A percentile compares a stretch with the other conserved stretches of the same genome.
Evolutionary conservation across 2,113 vertebrate species (phyloP).

Genomic region (Thryonomys swinderianus): DNA sequence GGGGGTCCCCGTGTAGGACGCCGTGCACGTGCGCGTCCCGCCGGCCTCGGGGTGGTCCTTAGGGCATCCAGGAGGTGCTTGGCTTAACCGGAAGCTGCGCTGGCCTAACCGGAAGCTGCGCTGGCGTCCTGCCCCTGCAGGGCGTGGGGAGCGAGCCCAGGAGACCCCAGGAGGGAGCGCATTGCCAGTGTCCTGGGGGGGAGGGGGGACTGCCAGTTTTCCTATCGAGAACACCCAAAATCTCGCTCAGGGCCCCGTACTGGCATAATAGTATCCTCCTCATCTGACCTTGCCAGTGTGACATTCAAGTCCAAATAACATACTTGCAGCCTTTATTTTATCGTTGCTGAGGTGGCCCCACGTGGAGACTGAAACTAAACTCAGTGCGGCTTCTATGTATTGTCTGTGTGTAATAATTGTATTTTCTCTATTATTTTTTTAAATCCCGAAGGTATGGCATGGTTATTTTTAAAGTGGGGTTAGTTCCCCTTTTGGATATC

Average conservation of each 20-base stretch:
- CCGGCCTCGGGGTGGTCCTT: conserved; percentile 37
- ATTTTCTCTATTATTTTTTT: conserved; percentile 62
- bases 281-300: conserved; percentile 42
- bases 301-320: conserved; percentile 41
- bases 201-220: conserved; percentile 69
- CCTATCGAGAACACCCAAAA: conserved; percentile 49
- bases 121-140: conserved; percentile 46
- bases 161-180: conserved; percentile 49
- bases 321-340: conserved; percentile 36
- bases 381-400: not conserved
- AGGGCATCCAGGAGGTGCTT: conserved; percentile 67
- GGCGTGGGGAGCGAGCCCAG: conserved; percentile 62
- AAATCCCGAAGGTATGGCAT: not conserved
- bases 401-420: conserved; percentile 61
- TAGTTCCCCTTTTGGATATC: not conserved
- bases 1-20: conserved; percentile 84
- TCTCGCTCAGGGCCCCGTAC: not conserved
- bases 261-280: conserved; percentile 70
- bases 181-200: conserved; percentile 52
- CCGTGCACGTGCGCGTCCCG: conserved; percentile 49
- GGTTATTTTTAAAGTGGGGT: conserved; percentile 48
- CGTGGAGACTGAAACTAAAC: conserved; percentile 40
- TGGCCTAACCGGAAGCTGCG: conserved; percentile 36
- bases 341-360: not conserved
- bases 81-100: conserved; percentile 56